These are phyloP conservation scores for Zoanthus gigantus DNA, from an alignment of 92 coral and sea anemone species.

Conservation along the genomic window DNA sequence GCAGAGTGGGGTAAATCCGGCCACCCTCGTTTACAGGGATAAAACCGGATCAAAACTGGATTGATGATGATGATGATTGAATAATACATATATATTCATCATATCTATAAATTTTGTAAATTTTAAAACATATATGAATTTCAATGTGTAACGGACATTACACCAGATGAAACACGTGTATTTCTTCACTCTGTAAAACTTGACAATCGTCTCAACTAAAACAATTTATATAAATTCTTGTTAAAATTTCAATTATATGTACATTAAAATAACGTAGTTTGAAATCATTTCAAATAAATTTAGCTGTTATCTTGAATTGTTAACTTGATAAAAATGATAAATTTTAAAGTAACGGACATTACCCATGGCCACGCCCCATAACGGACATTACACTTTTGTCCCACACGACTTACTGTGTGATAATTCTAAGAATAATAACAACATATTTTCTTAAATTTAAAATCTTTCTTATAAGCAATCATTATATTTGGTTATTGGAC, in stretches of 20 bases:
- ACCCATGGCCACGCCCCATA: neutral
- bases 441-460: conserved; percentile 20
- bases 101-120: conserved; percentile 34
- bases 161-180: conserved; percentile 43
- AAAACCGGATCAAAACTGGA: too few species aligned
- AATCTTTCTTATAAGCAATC: conserved; percentile 35
- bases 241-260: conserved; percentile 22
- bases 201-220: conserved; percentile 30
- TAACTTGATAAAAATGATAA: conserved; percentile 35
- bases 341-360: conserved; percentile 40
- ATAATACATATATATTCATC: conserved; percentile 25
- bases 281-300: conserved; percentile 21
- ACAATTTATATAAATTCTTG: conserved; percentile 19
- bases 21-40: too few species aligned
- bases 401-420: conserved; percentile 40
- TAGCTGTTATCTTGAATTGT: conserved; percentile 34
- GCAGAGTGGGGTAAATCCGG: too few species aligned
- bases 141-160: conserved; percentile 32
- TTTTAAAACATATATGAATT: conserved; percentile 30
- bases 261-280: conserved; percentile 13
- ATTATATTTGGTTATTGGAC: conserved; percentile 31
- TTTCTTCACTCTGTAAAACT: conserved; percentile 27
- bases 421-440: conserved; percentile 30
- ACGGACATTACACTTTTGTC: conserved; percentile 11
- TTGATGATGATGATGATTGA: neutral